Evolutionary conservation across 30 jellyfish, hydroid and myxozoan species (phyloP), one percentile per base, ranked within the genome.

Genomic region (Hydractinia symbiolongicarpus): DNA sequence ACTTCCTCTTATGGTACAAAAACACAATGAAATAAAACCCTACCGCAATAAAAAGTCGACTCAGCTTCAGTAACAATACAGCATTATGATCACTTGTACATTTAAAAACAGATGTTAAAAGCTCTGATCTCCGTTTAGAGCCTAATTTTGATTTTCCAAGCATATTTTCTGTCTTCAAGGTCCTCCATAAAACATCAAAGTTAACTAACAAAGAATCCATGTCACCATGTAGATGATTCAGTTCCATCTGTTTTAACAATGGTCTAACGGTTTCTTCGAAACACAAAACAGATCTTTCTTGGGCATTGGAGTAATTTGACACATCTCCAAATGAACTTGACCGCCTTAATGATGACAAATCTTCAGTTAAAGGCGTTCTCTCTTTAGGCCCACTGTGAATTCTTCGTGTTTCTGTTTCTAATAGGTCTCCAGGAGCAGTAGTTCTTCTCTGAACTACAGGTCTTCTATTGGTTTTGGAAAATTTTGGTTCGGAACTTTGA

Each of bases 351-450:
- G 19, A 51, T 58, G 51, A 53, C 9, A 20, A 30, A 71, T 71
- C 56, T 9, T 50, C 60, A 13, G 21, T 13, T 67, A 20, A 10
- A 13, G 9, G 9, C 30, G 95, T 14, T 52, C 94, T 87, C 55
- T 89, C 97, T 78, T 89, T 89, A 5, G 97, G 97, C 8, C 97
- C 97, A 81, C 97, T 89, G 66, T 89, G 91, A 56, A 81, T 93
- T 17, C 97, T 73, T 19, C 97, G 75, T 19, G 30, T 60, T 62
- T 76, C 94, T 4, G 54, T 57, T 16, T n/a, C 69, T 3, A 30
- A 5, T 44, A 55, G 8, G 21, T 54, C 81, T 44, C 84, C 52
- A 16, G 74, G 74, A 64, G 74, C 74, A 64, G 83, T 49, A 75
- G 5, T 20, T 51, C 55, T 14, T 17, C 83, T 51, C 17, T 55